A percentile compares a stretch with the other conserved stretches of the same genome.
Evolutionary conservation across 2,888 invertebrate species (phyloP).

Genomic region (Corythucha ciliata): DNA sequence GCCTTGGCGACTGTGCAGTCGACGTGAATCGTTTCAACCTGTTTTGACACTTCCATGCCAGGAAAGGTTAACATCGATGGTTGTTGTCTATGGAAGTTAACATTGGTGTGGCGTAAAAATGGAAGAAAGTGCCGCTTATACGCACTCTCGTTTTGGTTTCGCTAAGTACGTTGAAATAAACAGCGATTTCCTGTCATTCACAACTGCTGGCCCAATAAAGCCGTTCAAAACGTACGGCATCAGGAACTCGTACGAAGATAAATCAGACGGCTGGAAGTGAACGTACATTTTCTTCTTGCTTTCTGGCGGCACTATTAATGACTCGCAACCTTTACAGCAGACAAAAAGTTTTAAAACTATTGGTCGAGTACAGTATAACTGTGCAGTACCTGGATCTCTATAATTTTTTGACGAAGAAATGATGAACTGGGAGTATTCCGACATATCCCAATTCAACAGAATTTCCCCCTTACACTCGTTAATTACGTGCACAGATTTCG

Average conservation of each 20-base stretch:
- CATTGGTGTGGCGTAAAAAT: too few species aligned
- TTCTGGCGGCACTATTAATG: neutral
- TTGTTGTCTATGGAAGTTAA: neutral
- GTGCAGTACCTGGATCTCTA: conserved; percentile 6
- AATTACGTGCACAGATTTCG: conserved; percentile 20
- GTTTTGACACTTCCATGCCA: conserved; percentile 10
- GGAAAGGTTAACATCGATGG: neutral
- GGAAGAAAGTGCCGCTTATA: too few species aligned
- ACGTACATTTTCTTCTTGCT: conserved; percentile 38
- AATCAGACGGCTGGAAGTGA: conserved; percentile 42
- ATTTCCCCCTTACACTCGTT: conserved; percentile 26
- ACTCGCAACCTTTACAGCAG: neutral
- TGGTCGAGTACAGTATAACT: too few species aligned
- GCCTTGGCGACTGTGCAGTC: conserved; percentile 22
- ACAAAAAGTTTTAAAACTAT: too few species aligned
- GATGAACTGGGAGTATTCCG: conserved; percentile 27
- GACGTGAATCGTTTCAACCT: conserved; percentile 15
- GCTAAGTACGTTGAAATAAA: neutral
- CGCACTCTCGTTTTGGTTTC: neutral
- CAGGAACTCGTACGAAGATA: conserved; percentile 48
- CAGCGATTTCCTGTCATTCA: conserved; percentile 30
- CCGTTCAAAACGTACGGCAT: conserved; percentile 52
- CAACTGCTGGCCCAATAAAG: conserved; percentile 48
- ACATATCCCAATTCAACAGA: conserved; percentile 25
- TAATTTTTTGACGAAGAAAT: conserved; percentile 23